These are phyloP conservation scores for Halocynthia roretzi DNA, from an alignment of 23 tunicate species.

Conservation along the genomic window DNA sequence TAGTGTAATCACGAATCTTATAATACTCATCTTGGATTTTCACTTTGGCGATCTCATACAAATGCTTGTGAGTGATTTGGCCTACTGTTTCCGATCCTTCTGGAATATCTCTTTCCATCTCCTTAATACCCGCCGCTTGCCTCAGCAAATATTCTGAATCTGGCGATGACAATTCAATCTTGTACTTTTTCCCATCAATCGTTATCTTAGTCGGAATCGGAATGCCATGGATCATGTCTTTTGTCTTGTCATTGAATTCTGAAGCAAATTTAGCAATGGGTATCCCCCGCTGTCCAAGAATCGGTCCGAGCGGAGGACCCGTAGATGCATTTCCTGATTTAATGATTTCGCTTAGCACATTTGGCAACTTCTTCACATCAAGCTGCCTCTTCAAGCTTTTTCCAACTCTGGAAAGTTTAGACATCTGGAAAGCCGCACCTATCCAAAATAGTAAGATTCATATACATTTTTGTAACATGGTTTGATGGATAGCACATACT, in stretches of 20 bases:
- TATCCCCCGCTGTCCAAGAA: slow-evolving; percentile 58
- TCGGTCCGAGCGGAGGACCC: slow-evolving; percentile 79
- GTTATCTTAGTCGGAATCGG: slow-evolving; percentile 61
- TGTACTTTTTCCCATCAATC: slow-evolving; percentile 77
- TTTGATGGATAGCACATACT: too few species aligned
- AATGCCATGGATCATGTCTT: slow-evolving; percentile 51
- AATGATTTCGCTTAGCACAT: slow-evolving; percentile 35
- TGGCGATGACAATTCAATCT: slow-evolving; percentile 57
- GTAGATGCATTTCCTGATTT: slow-evolving; percentile 52
- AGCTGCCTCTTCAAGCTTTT: slow-evolving; percentile 4
- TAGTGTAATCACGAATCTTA: slow-evolving; percentile 43
- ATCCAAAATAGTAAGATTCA: neutral
- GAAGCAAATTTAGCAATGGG: slow-evolving; percentile 83
- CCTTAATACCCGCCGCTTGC: slow-evolving; percentile 85
- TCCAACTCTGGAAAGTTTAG: slow-evolving; percentile 52
- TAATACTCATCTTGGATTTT: slow-evolving; percentile 67
- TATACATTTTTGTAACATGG: neutral
- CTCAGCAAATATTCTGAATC: slow-evolving; percentile 29
- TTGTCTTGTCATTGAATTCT: slow-evolving; percentile 69
- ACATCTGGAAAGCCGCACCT: slow-evolving; percentile 23
- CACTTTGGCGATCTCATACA: slow-evolving; percentile 80
- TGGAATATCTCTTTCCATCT: slow-evolving; percentile 19
- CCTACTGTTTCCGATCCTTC: slow-evolving; percentile 32
- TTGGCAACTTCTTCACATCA: slow-evolving; percentile 57
- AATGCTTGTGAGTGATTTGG: slow-evolving; percentile 68